These are phyloP conservation scores for Drosophila mulleri DNA, from an alignment of 2,888 invertebrate species.

Conservation along the genomic window DNA sequence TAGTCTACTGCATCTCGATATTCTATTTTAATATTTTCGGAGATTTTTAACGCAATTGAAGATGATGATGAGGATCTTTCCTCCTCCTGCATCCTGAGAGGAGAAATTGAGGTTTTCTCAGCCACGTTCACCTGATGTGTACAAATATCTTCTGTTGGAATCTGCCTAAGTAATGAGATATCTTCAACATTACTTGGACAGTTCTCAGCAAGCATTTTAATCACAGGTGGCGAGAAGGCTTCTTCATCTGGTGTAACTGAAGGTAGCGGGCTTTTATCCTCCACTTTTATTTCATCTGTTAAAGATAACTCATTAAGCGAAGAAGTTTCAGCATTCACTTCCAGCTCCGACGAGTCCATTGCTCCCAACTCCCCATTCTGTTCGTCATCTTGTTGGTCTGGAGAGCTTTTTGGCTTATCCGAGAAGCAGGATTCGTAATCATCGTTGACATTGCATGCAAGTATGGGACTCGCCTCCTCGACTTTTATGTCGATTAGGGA, in stretches of 20 bases:
- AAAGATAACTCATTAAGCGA: neutral
- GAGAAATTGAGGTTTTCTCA: neutral
- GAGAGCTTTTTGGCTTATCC: neutral
- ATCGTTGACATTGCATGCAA: neutral
- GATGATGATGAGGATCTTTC: slow-evolving; percentile 3
- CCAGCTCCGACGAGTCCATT: neutral
- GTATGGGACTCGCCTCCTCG: neutral
- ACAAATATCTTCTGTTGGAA: slow-evolving; percentile 21
- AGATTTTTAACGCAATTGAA: slow-evolving; percentile 14
- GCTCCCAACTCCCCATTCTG: slow-evolving; percentile 7
- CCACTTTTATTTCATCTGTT: slow-evolving; percentile 2
- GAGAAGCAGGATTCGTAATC: neutral
- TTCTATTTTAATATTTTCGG: slow-evolving; percentile 13
- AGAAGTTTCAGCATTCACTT: neutral
- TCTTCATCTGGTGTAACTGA: slow-evolving; percentile 15
- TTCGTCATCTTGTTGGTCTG: neutral
- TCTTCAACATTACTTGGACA: slow-evolving; percentile 6
- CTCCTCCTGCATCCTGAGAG: neutral
- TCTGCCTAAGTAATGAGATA: slow-evolving; percentile 11
- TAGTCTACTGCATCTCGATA: neutral
- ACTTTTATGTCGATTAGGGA: slow-evolving; percentile 1
- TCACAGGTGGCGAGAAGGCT: slow-evolving; percentile 9
- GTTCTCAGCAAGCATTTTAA: slow-evolving; percentile 5
- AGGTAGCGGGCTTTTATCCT: slow-evolving; percentile 10
- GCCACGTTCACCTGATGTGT: slow-evolving; percentile 1